Base-by-base conservation (phyloP, 2,113 vertebrate genomes). In the Trochalopteron elliotii region DNA sequence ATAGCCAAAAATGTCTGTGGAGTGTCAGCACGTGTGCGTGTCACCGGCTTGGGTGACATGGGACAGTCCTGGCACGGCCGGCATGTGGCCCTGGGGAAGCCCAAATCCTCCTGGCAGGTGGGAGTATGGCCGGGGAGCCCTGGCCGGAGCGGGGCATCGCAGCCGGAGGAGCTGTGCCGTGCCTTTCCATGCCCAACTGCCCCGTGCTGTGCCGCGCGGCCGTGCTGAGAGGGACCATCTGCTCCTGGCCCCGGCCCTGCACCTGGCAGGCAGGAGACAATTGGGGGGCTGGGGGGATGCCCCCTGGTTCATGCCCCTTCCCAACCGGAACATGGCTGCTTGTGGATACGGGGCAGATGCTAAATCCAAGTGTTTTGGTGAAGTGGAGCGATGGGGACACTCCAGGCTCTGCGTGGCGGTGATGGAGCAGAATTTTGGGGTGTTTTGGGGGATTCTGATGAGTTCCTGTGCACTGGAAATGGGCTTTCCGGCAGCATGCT, bases 1-100 rank as follows among this genome's bases (percentile, higher is more conserved):
- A 96, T 97, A 97, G 95, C 87, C 72, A 90, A 79, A 90, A 95
- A 95, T 89, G 69, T 83, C 74, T 90, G 90, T 89, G 77, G 91
- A 87, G 77, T 57, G 89, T 94, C 93, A 94, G 88, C 91, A 91
- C 94, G 83, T 95, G 90, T 93, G 90, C 5, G 28, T 71, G 93
- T 90, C 68, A 11, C 87, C 22, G n/a, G 81, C 45, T 95, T 94
- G 52, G 93, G 96, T 95, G 97, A 96, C 93, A 96, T 40, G 77
- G 94, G 94, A 92, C 90, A 72, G 88, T 55, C 88, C 87, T 86
- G 94, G 94, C 89, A 87, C 0, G 45, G 82, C 82, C 2, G 28
- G 91, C 79, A 88, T 92, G 89, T 30, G 23, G 85, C 55, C 56
- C 55, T 56, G 79, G 93, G 90, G 92, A 79, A 91, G 76, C 87